A percentile compares a stretch with the other conserved stretches of the same genome.
Conservation (phyloP, 1,140 invertebrate genomes). For the Diorhabda elongata region DNA sequence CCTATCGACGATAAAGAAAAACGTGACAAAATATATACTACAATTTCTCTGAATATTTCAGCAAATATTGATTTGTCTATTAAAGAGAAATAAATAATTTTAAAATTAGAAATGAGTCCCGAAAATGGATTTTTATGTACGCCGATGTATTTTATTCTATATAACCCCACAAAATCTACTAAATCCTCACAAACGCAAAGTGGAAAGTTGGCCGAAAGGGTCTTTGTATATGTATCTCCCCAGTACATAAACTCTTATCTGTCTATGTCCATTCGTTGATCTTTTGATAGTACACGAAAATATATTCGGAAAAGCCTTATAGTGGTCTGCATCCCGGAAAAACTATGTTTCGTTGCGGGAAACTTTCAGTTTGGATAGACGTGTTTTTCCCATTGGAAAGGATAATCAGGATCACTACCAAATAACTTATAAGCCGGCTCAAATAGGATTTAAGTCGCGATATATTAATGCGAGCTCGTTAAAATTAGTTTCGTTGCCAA, state of each 20-base stretch:
- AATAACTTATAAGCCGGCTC: conserved; percentile 13
- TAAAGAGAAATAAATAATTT: too few species aligned
- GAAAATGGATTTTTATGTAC: not conserved
- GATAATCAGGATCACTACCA: conserved; percentile 7
- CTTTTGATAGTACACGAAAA: conserved; percentile 25
- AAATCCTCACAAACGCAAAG: not conserved
- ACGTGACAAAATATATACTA: too few species aligned
- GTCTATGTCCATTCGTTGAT: conserved; percentile 21
- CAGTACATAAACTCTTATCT: conserved; percentile 21
- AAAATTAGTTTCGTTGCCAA: not conserved
- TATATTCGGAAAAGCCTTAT: conserved; percentile 18
- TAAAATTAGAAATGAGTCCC: too few species aligned
- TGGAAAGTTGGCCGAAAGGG: conserved; percentile 14
- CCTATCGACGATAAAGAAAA: too few species aligned
- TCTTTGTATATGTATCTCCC: conserved; percentile 20
- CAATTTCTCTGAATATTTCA: too few species aligned
- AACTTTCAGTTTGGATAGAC: conserved; percentile 10
- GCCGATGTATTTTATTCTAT: conserved; percentile 5
- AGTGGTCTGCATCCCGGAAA: conserved; percentile 15
- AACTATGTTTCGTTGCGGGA: conserved; percentile 14
- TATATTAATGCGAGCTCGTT: not conserved
- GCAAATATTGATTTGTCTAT: too few species aligned
- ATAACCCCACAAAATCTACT: conserved; percentile 8
- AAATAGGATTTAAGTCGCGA: conserved; percentile 3
- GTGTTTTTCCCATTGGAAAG: conserved; percentile 7